A percentile compares a stretch with the other conserved stretches of the same genome.
phyloP scores from a whole-genome alignment of 2,797 vertebrate species.

The Galagoides demidoff region DNA sequence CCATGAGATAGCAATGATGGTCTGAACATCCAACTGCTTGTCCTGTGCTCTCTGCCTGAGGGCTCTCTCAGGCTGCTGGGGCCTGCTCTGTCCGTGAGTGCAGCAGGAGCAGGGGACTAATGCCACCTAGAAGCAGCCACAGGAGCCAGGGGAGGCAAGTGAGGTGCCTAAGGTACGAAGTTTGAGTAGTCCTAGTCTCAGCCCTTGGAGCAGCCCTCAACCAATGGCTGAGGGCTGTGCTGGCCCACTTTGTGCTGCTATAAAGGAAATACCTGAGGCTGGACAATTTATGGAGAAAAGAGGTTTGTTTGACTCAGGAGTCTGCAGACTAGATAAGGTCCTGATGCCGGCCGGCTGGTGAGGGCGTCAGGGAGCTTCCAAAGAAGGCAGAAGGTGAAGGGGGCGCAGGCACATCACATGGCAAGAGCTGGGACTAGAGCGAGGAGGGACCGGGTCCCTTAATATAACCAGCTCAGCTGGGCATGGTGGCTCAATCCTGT shows the following conservation, averaged over 20 bases:
- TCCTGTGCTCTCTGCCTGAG: not conserved
- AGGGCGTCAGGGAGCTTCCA: not conserved
- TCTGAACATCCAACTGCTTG: not conserved
- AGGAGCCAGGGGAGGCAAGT: not conserved
- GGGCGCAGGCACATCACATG: not conserved
- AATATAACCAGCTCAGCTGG: not conserved
- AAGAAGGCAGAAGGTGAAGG: not conserved
- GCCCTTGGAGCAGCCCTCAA: not conserved
- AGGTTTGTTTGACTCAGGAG: not conserved
- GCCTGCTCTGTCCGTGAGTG: not conserved
- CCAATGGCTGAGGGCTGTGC: not conserved
- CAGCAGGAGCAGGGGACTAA: not conserved
- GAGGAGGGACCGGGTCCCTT: not conserved
- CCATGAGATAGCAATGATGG: not conserved
- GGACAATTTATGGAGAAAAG: not conserved
- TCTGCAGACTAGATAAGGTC: not conserved
- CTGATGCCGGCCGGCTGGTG: not conserved
- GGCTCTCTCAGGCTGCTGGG: not conserved
- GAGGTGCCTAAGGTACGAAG: no score
- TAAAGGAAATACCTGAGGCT: not conserved
- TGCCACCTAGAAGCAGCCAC: not conserved
- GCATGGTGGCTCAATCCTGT: no score
- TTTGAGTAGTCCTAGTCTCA: not conserved
- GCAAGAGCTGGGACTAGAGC: no score
- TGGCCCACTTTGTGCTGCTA: not conserved